Base-by-base conservation (phyloP, 2,113 vertebrate species). In the Cebus imitator region DNA sequence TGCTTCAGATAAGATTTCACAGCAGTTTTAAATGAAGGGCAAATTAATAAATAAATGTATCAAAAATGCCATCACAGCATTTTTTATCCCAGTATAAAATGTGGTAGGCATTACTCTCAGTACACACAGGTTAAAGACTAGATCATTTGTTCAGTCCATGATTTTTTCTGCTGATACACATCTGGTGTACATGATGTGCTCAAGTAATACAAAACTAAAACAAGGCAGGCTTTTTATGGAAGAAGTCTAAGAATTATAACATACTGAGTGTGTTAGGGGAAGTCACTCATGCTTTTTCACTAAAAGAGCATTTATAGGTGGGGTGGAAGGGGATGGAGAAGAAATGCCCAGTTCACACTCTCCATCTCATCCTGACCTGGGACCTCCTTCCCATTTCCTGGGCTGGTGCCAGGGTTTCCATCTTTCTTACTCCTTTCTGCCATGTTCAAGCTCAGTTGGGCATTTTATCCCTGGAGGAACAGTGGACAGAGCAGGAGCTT, bases 21-120 rank as follows among this genome's bases (percentile, higher is more conserved):
- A 89, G 43, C 13, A 96, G 27, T 73, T 95, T 81, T 70, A 87
- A 91, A 76, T 52, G 84, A 97, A 90, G 14, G 18, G 40, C 40
- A 61, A 12, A 18, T 78, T 79, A 80, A 6, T 43, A 43, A 94
- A 73, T 72, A 40, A 85, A 94, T 55, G 21, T 35, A 87, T n/a
- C 27, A 66, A 86, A 94, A 94, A 82, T 8, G 0, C 50, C 27
- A 66, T 35, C 8, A 32, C 0, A 45, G 12, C 76, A 64, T 76
- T 91, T 88, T 78, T 76, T 2, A 50, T 86, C 40, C 50, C 32
- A 3, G 21, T 32, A 64, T 73, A 72, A 95, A 95, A 93, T 50
- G 4, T 35, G 43, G 17, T 52, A 35, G 23, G 2, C n/a, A 2
- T 40, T 73, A n/a, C 45, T 80, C 76, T 73, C n/a, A 64, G 21